These are phyloP conservation scores for Tipula confusa DNA, from an alignment of 2,888 invertebrate genomes.

Conservation along the genomic window DNA sequence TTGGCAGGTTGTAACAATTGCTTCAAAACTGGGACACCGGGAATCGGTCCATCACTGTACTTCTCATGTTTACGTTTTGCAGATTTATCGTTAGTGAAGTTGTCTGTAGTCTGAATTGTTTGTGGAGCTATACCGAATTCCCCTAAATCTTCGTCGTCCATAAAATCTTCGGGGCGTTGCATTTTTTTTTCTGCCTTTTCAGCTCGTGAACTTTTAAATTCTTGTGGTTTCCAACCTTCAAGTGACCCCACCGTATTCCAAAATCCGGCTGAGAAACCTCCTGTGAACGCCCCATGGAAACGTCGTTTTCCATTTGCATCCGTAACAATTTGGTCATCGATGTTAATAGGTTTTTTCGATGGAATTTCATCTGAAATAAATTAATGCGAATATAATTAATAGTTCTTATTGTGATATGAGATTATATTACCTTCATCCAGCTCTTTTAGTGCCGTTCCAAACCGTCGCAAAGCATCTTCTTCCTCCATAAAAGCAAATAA, in stretches of 20 bases:
- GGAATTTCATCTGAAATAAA: slow-evolving; percentile 65
- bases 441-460: slow-evolving; percentile 76
- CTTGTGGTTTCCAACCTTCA: slow-evolving; percentile 90
- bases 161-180: slow-evolving; percentile 86
- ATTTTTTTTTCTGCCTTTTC: slow-evolving; percentile 55
- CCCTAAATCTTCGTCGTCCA: slow-evolving; percentile 96
- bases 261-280: slow-evolving; percentile 95
- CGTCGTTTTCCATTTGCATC: slow-evolving; percentile 84
- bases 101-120: slow-evolving; percentile 70
- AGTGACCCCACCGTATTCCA: slow-evolving; percentile 94
- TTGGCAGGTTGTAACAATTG: slow-evolving; percentile 68
- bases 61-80: slow-evolving; percentile 47
- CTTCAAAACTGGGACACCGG: slow-evolving; percentile 66
- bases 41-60: slow-evolving; percentile 42
- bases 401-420: neutral
- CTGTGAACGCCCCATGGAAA: slow-evolving; percentile 99
- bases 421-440: slow-evolving; percentile 71
- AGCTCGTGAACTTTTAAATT: slow-evolving; percentile 82
- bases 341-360: slow-evolving; percentile 69
- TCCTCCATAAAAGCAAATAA: slow-evolving; percentile 52
- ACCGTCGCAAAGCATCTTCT: slow-evolving; percentile 63
- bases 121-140: slow-evolving; percentile 95
- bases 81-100: slow-evolving; percentile 54
- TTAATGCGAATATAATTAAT: too few relatives aligned
- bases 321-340: slow-evolving; percentile 83